phyloP scores from a whole-genome alignment of 2,797 vertebrate species.

The Gobio occitaniae region DNA sequence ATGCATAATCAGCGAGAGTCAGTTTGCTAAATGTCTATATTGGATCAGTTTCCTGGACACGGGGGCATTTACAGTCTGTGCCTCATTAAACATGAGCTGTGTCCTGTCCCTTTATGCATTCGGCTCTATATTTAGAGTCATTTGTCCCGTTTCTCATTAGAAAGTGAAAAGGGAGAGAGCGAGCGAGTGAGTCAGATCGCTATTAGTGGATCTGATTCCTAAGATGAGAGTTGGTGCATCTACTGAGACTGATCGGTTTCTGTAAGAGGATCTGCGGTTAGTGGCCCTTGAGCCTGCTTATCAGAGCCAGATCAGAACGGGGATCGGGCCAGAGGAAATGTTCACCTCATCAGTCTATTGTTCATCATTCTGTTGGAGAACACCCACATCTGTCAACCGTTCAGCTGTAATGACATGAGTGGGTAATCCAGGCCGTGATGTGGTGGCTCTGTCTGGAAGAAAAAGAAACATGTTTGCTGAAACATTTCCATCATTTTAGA shows the following conservation, averaged over 20 bases:
- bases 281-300: background rate
- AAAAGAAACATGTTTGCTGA: constrained; percentile 2
- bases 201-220: constrained; percentile 38
- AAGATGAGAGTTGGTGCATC: constrained; percentile 40
- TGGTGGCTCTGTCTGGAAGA: background rate
- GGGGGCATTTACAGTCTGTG: constrained; percentile 60
- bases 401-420: background rate
- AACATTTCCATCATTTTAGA: background rate
- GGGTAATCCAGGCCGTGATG: constrained; percentile 16
- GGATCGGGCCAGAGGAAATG: constrained; percentile 6
- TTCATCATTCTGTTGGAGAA: constrained; percentile 15
- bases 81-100: constrained; percentile 68
- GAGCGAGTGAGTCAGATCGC: constrained; percentile 18
- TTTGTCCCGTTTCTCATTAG: constrained; percentile 52
- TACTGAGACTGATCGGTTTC: constrained; percentile 42
- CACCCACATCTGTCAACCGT: background rate
- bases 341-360: constrained; percentile 8
- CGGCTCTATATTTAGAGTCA: constrained; percentile 46
- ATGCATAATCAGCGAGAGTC: constrained; percentile 39
- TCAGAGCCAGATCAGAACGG: background rate
- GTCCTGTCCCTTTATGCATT: constrained; percentile 36
- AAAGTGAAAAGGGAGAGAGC: constrained; percentile 29
- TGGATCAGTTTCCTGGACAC: constrained; percentile 48
- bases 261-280: constrained; percentile 44
- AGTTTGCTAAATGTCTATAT: constrained; percentile 50